Evolutionary conservation across 2,113 vertebrate genomes (phyloP), one percentile per base, ranked within the genome.

Genomic region (Pontoporia blainvillei): DNA sequence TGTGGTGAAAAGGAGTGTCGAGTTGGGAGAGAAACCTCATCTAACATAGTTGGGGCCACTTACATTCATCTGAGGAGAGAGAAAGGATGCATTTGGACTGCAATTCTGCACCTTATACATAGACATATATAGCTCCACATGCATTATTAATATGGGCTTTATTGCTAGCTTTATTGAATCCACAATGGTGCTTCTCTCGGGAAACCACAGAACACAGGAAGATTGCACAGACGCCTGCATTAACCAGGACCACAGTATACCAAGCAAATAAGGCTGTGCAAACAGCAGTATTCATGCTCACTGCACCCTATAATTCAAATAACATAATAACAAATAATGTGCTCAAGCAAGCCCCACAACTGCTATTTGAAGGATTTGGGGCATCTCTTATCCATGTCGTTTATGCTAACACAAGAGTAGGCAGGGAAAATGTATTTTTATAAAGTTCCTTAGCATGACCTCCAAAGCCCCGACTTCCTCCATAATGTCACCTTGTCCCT

Each of bases 161-260:
- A 98, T 98, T 98, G 98, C 98, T 85, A 97, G 94, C 96, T 98
- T 98, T 98, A 98, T 98, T 98, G 98, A 98, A 97, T 98, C 98
- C 97, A 95, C 94, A 95, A 92, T 96, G 98, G 96, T 67, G 95
- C 97, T 98, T 95, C 98, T 98, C 98, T 94, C 52, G 98, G 98
- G 98, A 98, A 98, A 95, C 93, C 90, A 82, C 79, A 95, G 96
- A 98, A 98, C 98, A 98, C 94, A 97, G 97, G 91, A 96, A 98
- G 97, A 89, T 95, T 94, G 97, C 94, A 97, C 88, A 96, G 97
- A 97, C 29, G 81, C 86, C 59, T 29, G 59, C 64, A 10, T 94
- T 97, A 96, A 97, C 12, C 5, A 90, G 96, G 98, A 86, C 96
- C 91, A 76, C 91, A 90, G 54, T 71, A 94, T 86, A 82, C 97